These are phyloP conservation scores for Sepioteuthis lessoniana DNA, from an alignment of 2,888 invertebrate species.

Conservation along the genomic window DNA sequence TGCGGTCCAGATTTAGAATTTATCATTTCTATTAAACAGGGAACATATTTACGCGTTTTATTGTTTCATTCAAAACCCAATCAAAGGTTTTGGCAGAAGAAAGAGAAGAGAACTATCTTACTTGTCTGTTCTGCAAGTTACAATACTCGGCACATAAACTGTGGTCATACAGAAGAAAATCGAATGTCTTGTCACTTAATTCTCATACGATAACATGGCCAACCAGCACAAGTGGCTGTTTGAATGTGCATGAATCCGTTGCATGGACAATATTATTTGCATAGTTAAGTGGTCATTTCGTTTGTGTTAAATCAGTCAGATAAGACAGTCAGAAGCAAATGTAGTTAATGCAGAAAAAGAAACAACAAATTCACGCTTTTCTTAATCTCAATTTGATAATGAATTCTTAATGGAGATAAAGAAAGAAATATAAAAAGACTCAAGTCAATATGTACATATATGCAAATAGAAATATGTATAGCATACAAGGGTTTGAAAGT, in stretches of 20 bases:
- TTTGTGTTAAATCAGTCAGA: neutral
- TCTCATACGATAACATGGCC: neutral
- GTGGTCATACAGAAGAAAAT: neutral
- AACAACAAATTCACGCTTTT: too few species aligned
- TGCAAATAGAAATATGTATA: neutral
- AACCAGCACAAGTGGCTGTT: neutral
- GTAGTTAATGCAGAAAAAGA: too few species aligned
- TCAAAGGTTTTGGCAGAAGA: neutral
- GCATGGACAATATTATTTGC: neutral
- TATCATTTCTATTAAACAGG: neutral
- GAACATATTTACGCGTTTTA: neutral
- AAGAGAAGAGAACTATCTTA: neutral
- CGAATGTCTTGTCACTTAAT: neutral
- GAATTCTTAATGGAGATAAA: neutral
- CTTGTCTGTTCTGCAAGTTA: neutral
- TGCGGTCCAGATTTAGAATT: neutral
- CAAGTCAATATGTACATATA: neutral
- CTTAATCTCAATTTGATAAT: too few species aligned
- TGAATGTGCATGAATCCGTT: neutral
- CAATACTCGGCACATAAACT: neutral
- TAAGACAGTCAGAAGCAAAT: neutral
- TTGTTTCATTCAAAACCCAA: neutral
- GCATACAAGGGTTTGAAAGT: neutral
- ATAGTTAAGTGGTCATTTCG: neutral
- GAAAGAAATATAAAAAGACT: neutral